Conservation (phyloP, 1,140 invertebrate genomes). For the Diplogasteroides magnus region DNA sequence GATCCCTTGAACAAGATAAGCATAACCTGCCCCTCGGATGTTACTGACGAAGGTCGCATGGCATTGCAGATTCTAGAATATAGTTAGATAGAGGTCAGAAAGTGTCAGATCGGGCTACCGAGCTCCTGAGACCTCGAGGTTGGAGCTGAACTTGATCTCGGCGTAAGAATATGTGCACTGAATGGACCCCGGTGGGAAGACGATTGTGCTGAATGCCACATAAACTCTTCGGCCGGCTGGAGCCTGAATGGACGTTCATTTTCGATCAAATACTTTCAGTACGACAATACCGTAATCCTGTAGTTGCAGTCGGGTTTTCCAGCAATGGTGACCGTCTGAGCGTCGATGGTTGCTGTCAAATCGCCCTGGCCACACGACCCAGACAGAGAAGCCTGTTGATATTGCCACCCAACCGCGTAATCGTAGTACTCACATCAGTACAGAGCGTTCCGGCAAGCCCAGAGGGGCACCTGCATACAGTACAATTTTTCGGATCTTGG, state of each 20-base stretch:
- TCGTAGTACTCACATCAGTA: background rate
- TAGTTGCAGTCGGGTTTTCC: conserved; percentile 18
- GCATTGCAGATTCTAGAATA: background rate
- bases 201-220: conserved; percentile 14
- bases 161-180: conserved; percentile 10
- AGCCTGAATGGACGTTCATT: conserved; percentile 7
- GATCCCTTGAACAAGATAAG: background rate
- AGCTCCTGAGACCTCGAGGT: conserved; percentile 13
- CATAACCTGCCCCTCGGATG: background rate
- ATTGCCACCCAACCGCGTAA: background rate
- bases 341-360: conserved; percentile 5
- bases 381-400: background rate
- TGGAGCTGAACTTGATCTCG: conserved; percentile 19
- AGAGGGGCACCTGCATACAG: conserved; percentile 18
- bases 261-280: background rate
- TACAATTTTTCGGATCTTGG: conserved; percentile 23
- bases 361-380: conserved; percentile 12
- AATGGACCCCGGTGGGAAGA: conserved; percentile 10
- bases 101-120: background rate
- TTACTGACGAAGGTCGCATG: background rate
- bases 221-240: conserved; percentile 15
- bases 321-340: conserved; percentile 9
- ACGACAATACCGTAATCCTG: conserved; percentile 7
- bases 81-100: background rate
- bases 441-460: conserved; percentile 23